Conservation (phyloP, 1,140 invertebrate genomes). For the Drosophila auraria region DNA sequence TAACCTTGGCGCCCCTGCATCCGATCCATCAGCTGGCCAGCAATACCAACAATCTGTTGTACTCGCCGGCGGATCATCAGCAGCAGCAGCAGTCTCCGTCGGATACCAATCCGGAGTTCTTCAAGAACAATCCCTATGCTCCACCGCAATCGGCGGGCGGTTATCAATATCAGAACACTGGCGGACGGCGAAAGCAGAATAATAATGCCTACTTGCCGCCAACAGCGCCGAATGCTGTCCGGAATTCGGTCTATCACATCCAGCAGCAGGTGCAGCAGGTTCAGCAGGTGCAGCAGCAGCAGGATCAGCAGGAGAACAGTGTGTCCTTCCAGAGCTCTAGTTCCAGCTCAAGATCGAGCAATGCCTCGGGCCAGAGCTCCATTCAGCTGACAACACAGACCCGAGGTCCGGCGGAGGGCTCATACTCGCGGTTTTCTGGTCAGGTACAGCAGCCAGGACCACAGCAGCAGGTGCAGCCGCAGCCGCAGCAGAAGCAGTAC, state of each 20-base stretch:
- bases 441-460: conserved; percentile 49
- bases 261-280: conserved; percentile 57
- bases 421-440: conserved; percentile 58
- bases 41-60: conserved; percentile 83
- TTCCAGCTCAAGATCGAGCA: conserved; percentile 47
- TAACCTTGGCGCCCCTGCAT: conserved; percentile 80
- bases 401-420: conserved; percentile 69
- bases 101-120: conserved; percentile 27
- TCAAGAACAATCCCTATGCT: conserved; percentile 42
- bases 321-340: conserved; percentile 66
- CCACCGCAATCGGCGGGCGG: conserved; percentile 40
- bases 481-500: conserved; percentile 65
- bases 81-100: conserved; percentile 58
- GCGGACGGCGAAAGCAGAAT: conserved; percentile 52
- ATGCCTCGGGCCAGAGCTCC: conserved; percentile 50
- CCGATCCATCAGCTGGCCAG: conserved; percentile 80
- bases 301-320: conserved; percentile 60
- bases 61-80: conserved; percentile 82
- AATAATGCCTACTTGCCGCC: conserved; percentile 81
- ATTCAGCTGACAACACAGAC: conserved; percentile 64
- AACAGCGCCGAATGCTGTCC: conserved; percentile 46
- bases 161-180: conserved; percentile 60
- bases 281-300: conserved; percentile 44
- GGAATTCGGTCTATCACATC: conserved; percentile 74
- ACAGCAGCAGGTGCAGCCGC: conserved; percentile 27